Evolutionary conservation across 1,140 invertebrate species (phyloP).

Genomic region (Papilio aristodemus): DNA sequence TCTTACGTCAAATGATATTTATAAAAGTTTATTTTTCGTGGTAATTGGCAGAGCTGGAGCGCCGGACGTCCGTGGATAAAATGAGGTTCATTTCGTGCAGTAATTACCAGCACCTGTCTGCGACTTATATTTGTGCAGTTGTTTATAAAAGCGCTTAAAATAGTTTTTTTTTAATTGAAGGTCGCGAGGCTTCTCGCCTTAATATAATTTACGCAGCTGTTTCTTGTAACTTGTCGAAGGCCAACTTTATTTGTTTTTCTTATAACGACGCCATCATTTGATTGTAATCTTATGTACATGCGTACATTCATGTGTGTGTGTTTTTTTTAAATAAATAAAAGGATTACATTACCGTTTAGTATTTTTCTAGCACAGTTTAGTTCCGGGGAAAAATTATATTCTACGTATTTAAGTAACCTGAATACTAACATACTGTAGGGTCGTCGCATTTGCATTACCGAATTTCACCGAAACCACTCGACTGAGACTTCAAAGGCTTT

Average conservation of each 20-base stretch:
- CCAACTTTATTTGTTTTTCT: too few species aligned
- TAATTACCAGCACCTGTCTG: neutral
- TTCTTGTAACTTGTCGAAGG: neutral
- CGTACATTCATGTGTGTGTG: too few species aligned
- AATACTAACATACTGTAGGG: too few species aligned
- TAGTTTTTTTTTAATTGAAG: neutral
- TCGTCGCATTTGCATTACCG: neutral
- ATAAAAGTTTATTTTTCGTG: conserved; percentile 2
- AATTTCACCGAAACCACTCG: neutral
- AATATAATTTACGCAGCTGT: neutral
- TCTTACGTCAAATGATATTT: neutral
- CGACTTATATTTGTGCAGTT: neutral
- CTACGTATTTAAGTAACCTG: too few species aligned
- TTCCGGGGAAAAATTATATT: too few species aligned
- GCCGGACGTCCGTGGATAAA: neutral
- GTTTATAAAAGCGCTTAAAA: neutral
- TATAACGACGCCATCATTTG: too few species aligned
- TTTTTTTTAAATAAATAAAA: too few species aligned
- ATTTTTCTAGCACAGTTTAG: too few species aligned
- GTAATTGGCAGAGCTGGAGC: neutral
- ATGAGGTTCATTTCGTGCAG: neutral
- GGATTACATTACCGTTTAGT: too few species aligned
- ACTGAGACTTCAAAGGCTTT: neutral
- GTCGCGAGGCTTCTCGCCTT: neutral
- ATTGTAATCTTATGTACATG: too few species aligned